Evolutionary conservation across 2,797 vertebrate genomes (phyloP).

Genomic region (Gymnothorax javanicus): DNA sequence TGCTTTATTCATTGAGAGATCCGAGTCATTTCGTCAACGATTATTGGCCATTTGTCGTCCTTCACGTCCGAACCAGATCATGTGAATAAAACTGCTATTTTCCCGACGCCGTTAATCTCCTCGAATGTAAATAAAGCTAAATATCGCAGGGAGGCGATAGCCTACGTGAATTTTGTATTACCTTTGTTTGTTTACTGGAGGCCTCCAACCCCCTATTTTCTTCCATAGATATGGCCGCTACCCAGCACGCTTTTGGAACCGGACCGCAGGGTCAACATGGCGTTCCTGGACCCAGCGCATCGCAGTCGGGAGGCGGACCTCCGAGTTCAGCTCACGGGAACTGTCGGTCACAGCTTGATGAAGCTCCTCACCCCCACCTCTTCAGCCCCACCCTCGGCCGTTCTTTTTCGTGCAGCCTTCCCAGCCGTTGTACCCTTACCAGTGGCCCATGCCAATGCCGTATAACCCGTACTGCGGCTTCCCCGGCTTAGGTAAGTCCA

Average conservation of each 20-base stretch:
- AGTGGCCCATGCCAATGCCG: constrained; percentile 68
- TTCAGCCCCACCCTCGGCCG: constrained; percentile 52
- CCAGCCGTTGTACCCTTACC: constrained; percentile 69
- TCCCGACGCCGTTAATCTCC: neutral
- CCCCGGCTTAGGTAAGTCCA: constrained; percentile 64
- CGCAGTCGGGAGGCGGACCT: constrained; percentile 40
- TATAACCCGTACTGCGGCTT: constrained; percentile 69
- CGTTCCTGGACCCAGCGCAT: constrained; percentile 41
- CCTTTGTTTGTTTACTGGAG: neutral
- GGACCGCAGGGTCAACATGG: constrained; percentile 51
- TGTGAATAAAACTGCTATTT: neutral
- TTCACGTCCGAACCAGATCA: neutral
- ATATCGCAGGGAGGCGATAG: neutral
- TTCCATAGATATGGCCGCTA: constrained; percentile 44
- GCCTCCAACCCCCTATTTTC: neutral
- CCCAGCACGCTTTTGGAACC: constrained; percentile 45
- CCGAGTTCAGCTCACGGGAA: constrained; percentile 30
- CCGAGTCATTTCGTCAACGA: neutral
- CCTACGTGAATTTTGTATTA: neutral
- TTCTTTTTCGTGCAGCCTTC: constrained; percentile 73
- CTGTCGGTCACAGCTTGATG: constrained; percentile 53
- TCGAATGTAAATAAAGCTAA: neutral
- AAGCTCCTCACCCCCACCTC: constrained; percentile 51
- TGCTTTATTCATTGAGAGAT: neutral
- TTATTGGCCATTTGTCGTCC: neutral